A percentile compares a stretch with the other conserved stretches of the same genome.
Conservation (phyloP, 35 echinoderm and acorn worm species). For the Hemicentrotus pulcherrimus region DNA sequence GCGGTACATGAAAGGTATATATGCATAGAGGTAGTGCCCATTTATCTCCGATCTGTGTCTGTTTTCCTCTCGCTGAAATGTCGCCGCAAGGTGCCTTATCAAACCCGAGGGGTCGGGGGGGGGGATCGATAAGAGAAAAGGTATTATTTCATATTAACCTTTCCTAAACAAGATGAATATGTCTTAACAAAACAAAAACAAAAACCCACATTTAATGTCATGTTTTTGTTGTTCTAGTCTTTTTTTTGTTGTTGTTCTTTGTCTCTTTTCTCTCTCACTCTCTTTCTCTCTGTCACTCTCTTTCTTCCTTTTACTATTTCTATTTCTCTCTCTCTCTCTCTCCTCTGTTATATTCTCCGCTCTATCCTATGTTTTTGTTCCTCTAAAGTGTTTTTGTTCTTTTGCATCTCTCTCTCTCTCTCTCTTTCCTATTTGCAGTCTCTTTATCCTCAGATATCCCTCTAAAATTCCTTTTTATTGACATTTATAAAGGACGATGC, state of each 20-base stretch:
- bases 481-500: too few species aligned
- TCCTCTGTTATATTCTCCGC: too few species aligned
- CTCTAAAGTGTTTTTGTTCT: too few species aligned
- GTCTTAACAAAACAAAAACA: not conserved
- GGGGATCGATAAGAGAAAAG: not conserved
- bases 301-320: too few species aligned
- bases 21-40: not conserved
- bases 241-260: too few species aligned
- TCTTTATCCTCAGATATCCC: not conserved
- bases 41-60: not conserved
- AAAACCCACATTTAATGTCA: too few species aligned
- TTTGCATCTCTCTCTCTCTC: not conserved
- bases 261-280: too few species aligned
- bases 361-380: too few species aligned
- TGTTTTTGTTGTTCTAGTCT: too few species aligned
- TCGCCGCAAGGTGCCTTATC: slow-evolving; percentile 1
- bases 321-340: too few species aligned
- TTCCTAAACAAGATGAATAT: not conserved
- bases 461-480: not conserved
- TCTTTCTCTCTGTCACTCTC: too few species aligned
- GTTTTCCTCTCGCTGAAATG: not conserved
- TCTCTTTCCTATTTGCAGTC: not conserved
- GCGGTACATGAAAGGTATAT: not conserved
- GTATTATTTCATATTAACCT: not conserved
- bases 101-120: not conserved